phyloP scores from a whole-genome alignment of 30 jellyfish, hydroid and myxozoan genomes.

The Phacellophora camtschatica region DNA sequence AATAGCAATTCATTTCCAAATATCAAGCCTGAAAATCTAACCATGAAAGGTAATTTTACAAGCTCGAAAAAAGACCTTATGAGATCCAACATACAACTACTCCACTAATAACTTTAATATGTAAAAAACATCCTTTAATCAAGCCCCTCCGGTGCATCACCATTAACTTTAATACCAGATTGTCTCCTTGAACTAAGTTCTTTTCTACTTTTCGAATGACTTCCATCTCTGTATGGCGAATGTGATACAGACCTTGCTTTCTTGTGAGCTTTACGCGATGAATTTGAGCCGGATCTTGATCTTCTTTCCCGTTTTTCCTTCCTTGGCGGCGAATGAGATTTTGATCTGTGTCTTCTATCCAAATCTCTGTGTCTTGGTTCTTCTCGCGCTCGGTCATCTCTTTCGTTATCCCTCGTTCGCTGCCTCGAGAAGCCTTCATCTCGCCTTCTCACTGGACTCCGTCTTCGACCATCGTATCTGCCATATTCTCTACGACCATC shows the following conservation, averaged over 20 bases:
- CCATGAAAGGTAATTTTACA: no score
- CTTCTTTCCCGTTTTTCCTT: conserved; percentile 16
- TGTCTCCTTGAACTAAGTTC: background rate
- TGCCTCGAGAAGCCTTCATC: conserved; percentile 17
- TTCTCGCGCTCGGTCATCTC: conserved; percentile 3
- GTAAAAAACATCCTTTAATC: no score
- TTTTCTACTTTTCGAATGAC: background rate
- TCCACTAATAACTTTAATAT: no score
- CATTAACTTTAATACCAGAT: conserved; percentile 2
- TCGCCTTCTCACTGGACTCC: conserved; percentile 51
- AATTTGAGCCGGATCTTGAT: conserved; percentile 16
- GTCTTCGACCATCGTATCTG: conserved; percentile 6
- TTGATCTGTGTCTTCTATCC: conserved; percentile 14
- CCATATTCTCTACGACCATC: conserved; percentile 23
- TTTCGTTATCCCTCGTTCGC: background rate
- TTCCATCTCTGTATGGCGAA: conserved; percentile 11
- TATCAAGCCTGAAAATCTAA: no score
- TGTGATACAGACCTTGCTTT: conserved; percentile 9
- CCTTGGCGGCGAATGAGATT: conserved; percentile 40
- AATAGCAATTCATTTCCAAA: no score
- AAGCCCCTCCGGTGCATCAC: conserved; percentile 7
- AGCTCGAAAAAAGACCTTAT: no score
- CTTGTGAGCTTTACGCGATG: background rate
- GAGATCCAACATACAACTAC: no score
- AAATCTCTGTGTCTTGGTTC: background rate